Percentiles rank a stretch among this genome's conserved stretches.
phyloP scores from a whole-genome alignment of 2,113 vertebrate species.

The Xenopus tropicalis region UCB_Xtro_10.0 CM004446.2:6529001-6529500 shows the following conservation, averaged over 20 bases:
- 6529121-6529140: constrained; percentile 33
- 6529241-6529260: not conserved
- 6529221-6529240: not conserved
- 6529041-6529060: constrained; percentile 25
- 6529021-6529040: constrained; percentile 10
- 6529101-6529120: constrained; percentile 34
- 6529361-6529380: too few species aligned
- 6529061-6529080: constrained; percentile 20
- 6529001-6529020: constrained; percentile 7
- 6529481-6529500: too few species aligned
- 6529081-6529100: constrained; percentile 23
- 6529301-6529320: too few species aligned
- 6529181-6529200: constrained; percentile 53
- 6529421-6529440: too few species aligned
- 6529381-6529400: too few species aligned
- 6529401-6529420: too few species aligned
- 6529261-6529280: too few species aligned
- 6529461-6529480: too few species aligned
- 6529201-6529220: not conserved
- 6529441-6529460: too few species aligned
- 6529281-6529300: too few species aligned
- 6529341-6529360: too few species aligned
- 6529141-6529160: not conserved
- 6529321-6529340: too few species aligned
- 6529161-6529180: constrained; percentile 35